Evolutionary conservation across 2,797 vertebrate species (phyloP), one percentile per base, ranked within the genome.

Genomic region (Alcedo atthis): DNA sequence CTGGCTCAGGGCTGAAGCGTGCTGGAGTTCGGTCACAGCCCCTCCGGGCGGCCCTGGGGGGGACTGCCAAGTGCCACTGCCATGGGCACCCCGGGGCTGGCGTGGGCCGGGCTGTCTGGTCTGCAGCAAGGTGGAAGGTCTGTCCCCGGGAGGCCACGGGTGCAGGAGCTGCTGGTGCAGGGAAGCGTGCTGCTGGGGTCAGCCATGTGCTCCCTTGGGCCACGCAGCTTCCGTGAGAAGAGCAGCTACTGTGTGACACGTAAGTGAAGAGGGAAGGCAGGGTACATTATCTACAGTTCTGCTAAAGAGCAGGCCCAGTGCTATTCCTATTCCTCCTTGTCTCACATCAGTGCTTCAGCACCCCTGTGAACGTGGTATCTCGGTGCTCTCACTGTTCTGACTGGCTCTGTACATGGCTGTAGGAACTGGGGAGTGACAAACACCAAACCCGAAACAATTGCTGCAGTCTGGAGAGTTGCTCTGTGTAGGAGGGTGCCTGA

Each of bases 361-460:
- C 53, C 28, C 19, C 40, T 71, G 17, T 48, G 32, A 69, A 33
- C 5, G 26, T n/a, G 9, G 32, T 10, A 4, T 25, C 55, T 63
- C 49, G 25, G 40, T 32, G 40, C 43, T 92, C 48, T 87, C 14
- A 2, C 33, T 28, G 0, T 53, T 26, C 64, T 43, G 28, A 5
- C 33, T 51, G 62, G 37, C 22, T 81, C 53, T 51, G 1, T 12
- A 17, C 6, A 1, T 43, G 43, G 33, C 75, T 78, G 68, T 67
- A 25, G 61, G 59, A 87, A 19, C 10, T 69, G 48, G 61, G 33
- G 80, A 15, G 43, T 42, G 70, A 45, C 54, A 30, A 85, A 37
- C 69, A 68, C 80, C 54, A 40, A 53, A 76, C 58, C 81, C 16
- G 70, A 46, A 95, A 84, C 86, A 93, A 69, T 81, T 84, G 81